Conservation (phyloP, 1,140 invertebrate species). For the Eufriesea mexicana region DNA sequence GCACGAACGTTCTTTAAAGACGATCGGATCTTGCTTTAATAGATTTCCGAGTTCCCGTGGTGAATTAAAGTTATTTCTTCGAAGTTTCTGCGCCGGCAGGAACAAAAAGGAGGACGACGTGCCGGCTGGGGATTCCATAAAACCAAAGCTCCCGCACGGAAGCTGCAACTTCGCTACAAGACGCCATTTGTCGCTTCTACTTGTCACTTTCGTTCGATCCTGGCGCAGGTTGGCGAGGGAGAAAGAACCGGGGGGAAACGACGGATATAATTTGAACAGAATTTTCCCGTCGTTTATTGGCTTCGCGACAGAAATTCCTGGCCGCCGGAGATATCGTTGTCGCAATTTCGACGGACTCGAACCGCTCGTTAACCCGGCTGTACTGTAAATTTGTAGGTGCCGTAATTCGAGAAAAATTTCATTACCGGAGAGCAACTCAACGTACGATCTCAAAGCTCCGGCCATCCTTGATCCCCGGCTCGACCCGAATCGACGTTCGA, state of each 20-base stretch:
- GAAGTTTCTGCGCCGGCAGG: neutral
- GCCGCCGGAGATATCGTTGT: neutral
- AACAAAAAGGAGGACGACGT: neutral
- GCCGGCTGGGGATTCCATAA: constrained; percentile 12
- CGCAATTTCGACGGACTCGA: neutral
- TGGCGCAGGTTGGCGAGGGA: neutral
- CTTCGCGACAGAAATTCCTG: neutral
- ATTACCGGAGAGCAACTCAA: neutral
- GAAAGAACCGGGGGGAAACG: neutral
- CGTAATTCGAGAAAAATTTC: neutral
- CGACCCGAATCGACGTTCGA: neutral
- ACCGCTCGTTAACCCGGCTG: neutral
- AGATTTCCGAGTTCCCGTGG: constrained; percentile 25
- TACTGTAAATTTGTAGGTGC: neutral
- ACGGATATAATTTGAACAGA: neutral
- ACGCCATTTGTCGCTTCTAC: constrained; percentile 35
- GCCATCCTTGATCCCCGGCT: neutral
- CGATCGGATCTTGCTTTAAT: constrained; percentile 48
- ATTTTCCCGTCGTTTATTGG: neutral
- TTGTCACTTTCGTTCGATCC: constrained; percentile 18
- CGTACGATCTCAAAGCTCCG: neutral
- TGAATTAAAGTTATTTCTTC: constrained; percentile 46
- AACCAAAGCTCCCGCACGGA: neutral
- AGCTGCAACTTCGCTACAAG: constrained; percentile 26
- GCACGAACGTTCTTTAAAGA: constrained; percentile 46